Conservation (phyloP, 2,113 vertebrate genomes). For the Lipotes vexillifer region DNA sequence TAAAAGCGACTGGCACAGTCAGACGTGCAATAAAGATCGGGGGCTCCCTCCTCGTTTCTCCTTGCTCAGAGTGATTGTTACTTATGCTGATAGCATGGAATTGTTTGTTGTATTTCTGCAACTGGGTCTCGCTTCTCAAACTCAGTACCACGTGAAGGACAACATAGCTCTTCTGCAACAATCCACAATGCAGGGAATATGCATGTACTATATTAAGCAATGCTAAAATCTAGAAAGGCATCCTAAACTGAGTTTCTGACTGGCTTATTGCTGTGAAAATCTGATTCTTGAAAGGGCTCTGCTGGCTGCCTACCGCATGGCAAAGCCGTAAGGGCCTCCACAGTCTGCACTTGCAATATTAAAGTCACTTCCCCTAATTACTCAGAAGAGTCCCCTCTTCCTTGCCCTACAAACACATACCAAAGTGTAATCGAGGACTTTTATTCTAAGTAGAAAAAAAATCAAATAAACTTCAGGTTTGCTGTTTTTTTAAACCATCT, state of each 20-base stretch:
- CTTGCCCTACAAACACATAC: not conserved
- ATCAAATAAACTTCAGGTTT: not conserved
- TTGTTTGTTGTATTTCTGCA: not conserved
- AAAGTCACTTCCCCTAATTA: not conserved
- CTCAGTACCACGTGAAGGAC: not conserved
- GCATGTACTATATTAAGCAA: not conserved
- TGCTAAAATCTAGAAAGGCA: not conserved
- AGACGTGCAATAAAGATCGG: not conserved
- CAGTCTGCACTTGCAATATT: too few species aligned
- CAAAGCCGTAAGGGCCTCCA: not conserved
- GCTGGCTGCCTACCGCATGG: not conserved
- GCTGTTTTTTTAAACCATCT: not conserved
- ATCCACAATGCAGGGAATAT: not conserved
- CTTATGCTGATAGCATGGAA: not conserved
- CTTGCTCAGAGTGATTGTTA: not conserved
- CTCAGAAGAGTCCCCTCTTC: not conserved
- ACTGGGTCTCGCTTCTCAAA: not conserved
- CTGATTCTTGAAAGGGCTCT: not conserved
- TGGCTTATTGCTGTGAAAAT: not conserved
- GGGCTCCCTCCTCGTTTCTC: not conserved
- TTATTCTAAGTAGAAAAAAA: not conserved
- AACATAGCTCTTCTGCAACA: not conserved
- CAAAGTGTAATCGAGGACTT: not conserved
- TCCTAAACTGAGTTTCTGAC: not conserved
- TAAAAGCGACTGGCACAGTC: not conserved